These are phyloP conservation scores for Pseudopodoces humilis DNA, from an alignment of 2,113 vertebrate genomes.

Conservation along the genomic window DNA sequence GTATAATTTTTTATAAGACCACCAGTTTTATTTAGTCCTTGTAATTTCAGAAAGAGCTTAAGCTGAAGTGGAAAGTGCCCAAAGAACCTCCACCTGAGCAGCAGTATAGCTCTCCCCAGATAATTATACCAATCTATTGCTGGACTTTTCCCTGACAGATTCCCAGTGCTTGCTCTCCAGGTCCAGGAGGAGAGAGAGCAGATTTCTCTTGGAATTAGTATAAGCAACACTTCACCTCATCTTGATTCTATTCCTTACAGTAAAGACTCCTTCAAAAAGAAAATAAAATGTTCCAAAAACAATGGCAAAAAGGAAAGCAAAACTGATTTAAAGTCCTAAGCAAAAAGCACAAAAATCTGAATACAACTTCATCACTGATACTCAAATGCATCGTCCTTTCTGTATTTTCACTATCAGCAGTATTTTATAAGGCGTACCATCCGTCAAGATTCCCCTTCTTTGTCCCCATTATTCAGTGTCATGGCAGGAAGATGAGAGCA, in stretches of 20 bases:
- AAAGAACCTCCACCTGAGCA: background rate
- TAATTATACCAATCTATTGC: background rate
- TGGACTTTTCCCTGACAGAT: background rate
- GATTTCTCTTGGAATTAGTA: background rate
- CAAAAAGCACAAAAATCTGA: background rate
- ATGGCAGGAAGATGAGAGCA: conserved; percentile 45
- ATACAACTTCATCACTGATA: background rate
- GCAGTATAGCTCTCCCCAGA: background rate
- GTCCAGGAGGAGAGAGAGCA: background rate
- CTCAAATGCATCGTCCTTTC: background rate
- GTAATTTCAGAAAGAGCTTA: background rate
- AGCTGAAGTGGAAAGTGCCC: background rate
- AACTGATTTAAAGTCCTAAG: background rate
- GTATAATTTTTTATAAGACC: background rate
- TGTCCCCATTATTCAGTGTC: conserved; percentile 70
- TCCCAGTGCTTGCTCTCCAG: background rate
- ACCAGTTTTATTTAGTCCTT: background rate
- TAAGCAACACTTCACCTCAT: background rate
- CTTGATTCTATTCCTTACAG: background rate
- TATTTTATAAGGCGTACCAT: conserved; percentile 66
- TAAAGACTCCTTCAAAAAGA: background rate
- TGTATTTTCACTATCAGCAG: conserved; percentile 44
- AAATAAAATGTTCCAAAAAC: background rate
- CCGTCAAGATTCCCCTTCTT: conserved; percentile 62
- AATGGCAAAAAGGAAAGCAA: background rate